Conservation (phyloP, 2,888 invertebrate species). For the Ochropleura plecta region DNA sequence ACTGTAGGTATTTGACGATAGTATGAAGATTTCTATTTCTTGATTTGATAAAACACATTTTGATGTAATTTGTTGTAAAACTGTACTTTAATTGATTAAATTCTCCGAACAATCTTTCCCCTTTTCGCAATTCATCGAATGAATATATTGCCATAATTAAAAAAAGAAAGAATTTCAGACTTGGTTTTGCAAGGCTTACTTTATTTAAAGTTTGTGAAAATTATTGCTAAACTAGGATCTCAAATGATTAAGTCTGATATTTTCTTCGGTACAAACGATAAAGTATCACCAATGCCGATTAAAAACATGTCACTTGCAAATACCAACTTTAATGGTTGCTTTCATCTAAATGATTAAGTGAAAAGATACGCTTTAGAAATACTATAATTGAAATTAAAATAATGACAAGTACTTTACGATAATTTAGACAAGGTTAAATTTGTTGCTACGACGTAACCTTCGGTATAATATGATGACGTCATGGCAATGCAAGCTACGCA, state of each 20-base stretch:
- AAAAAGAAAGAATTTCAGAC: not conserved
- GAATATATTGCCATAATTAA: no score
- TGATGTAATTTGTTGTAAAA: no score
- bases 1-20: not conserved
- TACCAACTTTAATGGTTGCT: conserved; percentile 22
- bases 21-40: not conserved
- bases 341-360: not conserved
- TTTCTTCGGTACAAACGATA: conserved; percentile 3
- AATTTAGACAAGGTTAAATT: not conserved
- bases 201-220: not conserved
- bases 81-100: not conserved
- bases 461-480: conserved; percentile 13
- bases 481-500: conserved; percentile 23
- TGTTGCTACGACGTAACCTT: conserved; percentile 42
- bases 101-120: not conserved
- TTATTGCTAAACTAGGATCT: not conserved
- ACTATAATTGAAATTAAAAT: not conserved
- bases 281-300: conserved; percentile 16
- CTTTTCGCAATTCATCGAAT: not conserved
- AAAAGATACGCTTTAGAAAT: conserved; percentile 4
- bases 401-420: not conserved
- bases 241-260: not conserved
- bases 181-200: not conserved
- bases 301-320: conserved; percentile 33
- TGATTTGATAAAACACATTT: not conserved